Evolutionary conservation across 2,797 vertebrate species (phyloP), one percentile per base, ranked within the genome.

Genomic region (Linurgus olivaceus): DNA sequence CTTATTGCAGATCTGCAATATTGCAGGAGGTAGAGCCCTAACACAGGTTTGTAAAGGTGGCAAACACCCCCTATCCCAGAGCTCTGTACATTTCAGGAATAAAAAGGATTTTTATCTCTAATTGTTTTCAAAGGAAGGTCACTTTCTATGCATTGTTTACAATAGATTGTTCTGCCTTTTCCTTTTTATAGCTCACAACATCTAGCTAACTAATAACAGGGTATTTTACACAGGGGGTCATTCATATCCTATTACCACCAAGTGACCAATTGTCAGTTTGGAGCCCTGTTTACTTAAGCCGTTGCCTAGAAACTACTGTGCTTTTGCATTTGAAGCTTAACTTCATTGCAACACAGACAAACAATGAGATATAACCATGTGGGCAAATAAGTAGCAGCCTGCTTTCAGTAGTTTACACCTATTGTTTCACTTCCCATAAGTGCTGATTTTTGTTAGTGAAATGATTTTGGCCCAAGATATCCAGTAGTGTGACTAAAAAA

Each of bases 261-360:
- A 93, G 79, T 65, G 86, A 85, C 71, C 76, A 72, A 10, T 8
- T 86, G 48, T 66, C 71, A 88, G 71, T 65, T 50, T 47, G 24
- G 3, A 50, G 40, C 68, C 24, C 6, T 42, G 68, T 93, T 93
- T 87, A 73, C 72, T 86, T 61, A 42, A 57, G 77, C 42, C 2
- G n/a, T 82, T 83, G 82, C 80, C 86, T 85, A 44, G 80, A 89
- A 92, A 82, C 88, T 70, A 24, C 40, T 38, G 28, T 18, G 50
- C 7, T 96, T 86, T 89, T 61, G 51, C 14, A 52, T 84, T 73
- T 79, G 59, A 68, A 94, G 33, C 42, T 73, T 35, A 37, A 31
- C 63, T 81, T 24, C n/a, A 47, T 70, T 75, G 62, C 83, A 80
- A 63, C 70, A 65, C 6, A 65, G 61, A 73, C 33, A 92, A 94